phyloP scores from a whole-genome alignment of 2,797 vertebrate species.

The Momotus momota region DNA sequence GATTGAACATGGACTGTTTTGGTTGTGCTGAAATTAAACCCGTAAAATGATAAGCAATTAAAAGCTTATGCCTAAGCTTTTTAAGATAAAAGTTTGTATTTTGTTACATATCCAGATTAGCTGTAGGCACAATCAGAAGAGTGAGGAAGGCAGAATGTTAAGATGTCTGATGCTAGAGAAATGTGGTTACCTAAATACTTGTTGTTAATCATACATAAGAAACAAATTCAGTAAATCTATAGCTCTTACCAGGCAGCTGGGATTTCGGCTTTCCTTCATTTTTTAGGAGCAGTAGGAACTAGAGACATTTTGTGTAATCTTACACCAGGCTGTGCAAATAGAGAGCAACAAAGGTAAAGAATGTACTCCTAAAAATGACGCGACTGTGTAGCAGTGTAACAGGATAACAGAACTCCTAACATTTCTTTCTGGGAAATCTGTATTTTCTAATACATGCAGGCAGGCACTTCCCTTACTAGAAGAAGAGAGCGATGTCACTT shows the following conservation, averaged over 20 bases:
- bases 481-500: neutral
- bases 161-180: neutral
- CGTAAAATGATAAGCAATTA: constrained; percentile 21
- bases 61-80: neutral
- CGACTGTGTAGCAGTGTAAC: neutral
- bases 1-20: neutral
- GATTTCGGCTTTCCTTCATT: neutral
- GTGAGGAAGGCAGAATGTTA: neutral
- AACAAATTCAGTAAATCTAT: neutral
- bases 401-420: neutral
- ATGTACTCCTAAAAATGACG: neutral
- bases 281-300: neutral
- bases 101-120: neutral
- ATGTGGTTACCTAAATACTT: neutral
- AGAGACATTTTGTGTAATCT: neutral
- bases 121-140: neutral
- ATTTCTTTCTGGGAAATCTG: neutral
- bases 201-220: neutral
- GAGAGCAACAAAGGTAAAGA: neutral
- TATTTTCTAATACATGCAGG: neutral
- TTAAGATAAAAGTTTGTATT: neutral
- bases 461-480: neutral
- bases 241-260: neutral
- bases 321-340: neutral
- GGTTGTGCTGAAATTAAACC: neutral